Base-by-base conservation (phyloP, 2,113 vertebrate genomes). In the Dicerorhinus sumatrensis region DNA sequence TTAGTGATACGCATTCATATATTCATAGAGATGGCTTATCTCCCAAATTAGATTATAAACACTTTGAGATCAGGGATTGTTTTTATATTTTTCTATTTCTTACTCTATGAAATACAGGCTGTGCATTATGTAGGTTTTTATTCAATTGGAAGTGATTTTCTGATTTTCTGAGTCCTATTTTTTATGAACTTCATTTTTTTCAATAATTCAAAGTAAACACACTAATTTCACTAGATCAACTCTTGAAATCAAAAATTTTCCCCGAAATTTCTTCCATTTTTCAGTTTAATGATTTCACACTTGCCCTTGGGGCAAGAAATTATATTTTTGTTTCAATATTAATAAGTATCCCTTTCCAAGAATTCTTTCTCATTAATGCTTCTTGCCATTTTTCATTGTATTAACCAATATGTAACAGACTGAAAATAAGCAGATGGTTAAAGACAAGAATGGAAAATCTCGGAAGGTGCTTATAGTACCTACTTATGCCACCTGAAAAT, bases 221-320 rank as follows among this genome's bases (percentile, higher is more conserved):
- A 82, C 27, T 92, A 67, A 83, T 87, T 87, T 92, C 20, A 69
- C 39, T 88, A 56, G 21, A 83, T 46, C 3, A 94, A 63, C 14
- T 90, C 23, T 88, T 77, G 17, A 87, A 94, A 80, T 92, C 60
- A 70, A 76, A 87, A 86, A 46, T 36, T 88, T 29, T 80, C 7
- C 54, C 54, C 29, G 8, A n/a, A n/a, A n/a, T n/a, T n/a, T n/a
- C n/a, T n/a, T n/a, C n/a, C n/a, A n/a, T n/a, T 36, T 62, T 25
- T 46, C 73, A 75, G 21, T 79, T 77, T 58, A 67, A 84, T 92
- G 75, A 95, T 84, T 95, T 96, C 60, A 90, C 84, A 80, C 87
- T 90, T 97, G 29, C 23, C 46, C 69, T 90, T 70, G 10, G 3
- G 31, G 27, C 79, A 56, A 97, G 48, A 62, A 91, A 95, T 58